These are phyloP conservation scores for Nomada fabriciana DNA, from an alignment of 2,888 invertebrate species.

Conservation along the genomic window DNA sequence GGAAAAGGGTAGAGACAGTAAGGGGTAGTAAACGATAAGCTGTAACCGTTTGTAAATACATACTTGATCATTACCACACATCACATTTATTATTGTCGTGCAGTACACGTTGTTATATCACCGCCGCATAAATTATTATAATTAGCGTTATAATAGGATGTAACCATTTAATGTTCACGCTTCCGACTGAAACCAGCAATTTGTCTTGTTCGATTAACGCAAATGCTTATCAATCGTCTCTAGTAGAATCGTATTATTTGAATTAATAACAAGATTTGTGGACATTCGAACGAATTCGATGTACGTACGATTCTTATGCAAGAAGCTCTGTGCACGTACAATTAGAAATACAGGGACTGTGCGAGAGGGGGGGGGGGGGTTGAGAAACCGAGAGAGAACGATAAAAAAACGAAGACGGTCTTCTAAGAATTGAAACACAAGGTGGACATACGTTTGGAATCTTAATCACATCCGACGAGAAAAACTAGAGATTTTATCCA, in stretches of 20 bases:
- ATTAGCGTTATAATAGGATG: constrained; percentile 21
- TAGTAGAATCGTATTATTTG: neutral
- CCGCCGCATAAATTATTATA: constrained; percentile 12
- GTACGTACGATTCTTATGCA: constrained; percentile 28
- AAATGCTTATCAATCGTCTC: neutral
- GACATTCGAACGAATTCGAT: neutral
- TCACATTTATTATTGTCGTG: constrained; percentile 16
- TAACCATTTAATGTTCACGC: constrained; percentile 2
- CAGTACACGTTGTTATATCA: neutral
- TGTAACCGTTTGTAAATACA: constrained; percentile 36
- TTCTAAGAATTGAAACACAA: constrained; percentile 72
- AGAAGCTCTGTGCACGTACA: neutral
- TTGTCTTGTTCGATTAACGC: neutral
- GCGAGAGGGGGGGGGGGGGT: neutral
- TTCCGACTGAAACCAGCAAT: neutral
- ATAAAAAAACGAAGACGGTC: constrained; percentile 59
- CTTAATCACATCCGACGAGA: constrained; percentile 71
- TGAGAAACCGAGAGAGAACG: neutral
- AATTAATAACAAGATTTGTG: constrained; percentile 18
- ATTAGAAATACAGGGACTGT: no score
- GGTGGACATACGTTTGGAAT: constrained; percentile 71
- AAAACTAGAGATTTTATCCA: constrained; percentile 67
- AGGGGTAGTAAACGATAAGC: neutral
- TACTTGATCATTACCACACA: constrained; percentile 30
- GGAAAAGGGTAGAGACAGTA: neutral